A percentile compares a stretch with the other conserved stretches of the same genome.
Evolutionary conservation across 1,140 invertebrate species (phyloP).

Genomic region (Solenopsis invicta): DNA sequence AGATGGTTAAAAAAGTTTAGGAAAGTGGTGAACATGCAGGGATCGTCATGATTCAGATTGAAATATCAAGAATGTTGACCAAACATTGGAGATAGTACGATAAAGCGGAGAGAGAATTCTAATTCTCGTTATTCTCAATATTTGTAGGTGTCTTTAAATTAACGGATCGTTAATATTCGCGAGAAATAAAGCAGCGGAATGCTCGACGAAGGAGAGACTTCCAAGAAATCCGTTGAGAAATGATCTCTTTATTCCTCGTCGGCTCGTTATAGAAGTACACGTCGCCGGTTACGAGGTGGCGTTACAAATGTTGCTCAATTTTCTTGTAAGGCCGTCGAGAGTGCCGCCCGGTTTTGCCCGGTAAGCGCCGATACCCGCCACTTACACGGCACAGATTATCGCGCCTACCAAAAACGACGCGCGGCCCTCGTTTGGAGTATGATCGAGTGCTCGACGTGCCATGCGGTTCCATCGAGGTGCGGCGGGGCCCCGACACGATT

Average conservation of each 20-base stretch:
- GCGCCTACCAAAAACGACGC: constrained; percentile 62
- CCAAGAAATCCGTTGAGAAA: constrained; percentile 32
- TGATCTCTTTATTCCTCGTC: constrained; percentile 38
- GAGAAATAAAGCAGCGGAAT: constrained; percentile 13
- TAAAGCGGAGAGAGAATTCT: neutral
- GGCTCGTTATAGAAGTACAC: constrained; percentile 34
- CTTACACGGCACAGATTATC: constrained; percentile 75
- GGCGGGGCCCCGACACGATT: constrained; percentile 71
- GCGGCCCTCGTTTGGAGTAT: constrained; percentile 63
- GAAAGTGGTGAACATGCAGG: neutral
- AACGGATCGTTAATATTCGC: constrained; percentile 15
- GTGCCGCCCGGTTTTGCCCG: constrained; percentile 55
- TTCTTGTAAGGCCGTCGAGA: constrained; percentile 52
- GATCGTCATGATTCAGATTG: neutral
- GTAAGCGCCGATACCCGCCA: constrained; percentile 68
- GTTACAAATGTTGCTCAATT: constrained; percentile 58
- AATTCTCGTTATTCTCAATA: neutral
- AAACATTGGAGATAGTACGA: neutral
- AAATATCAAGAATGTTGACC: neutral
- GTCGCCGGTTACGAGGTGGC: constrained; percentile 14
- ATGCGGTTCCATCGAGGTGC: constrained; percentile 27
- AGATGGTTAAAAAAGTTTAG: constrained; percentile 20
- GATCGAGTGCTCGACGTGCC: constrained; percentile 55
- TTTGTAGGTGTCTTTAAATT: neutral
- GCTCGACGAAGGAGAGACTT: constrained; percentile 8